Conservation (phyloP, 2,797 vertebrate genomes). For the Ibycter americanus region DNA sequence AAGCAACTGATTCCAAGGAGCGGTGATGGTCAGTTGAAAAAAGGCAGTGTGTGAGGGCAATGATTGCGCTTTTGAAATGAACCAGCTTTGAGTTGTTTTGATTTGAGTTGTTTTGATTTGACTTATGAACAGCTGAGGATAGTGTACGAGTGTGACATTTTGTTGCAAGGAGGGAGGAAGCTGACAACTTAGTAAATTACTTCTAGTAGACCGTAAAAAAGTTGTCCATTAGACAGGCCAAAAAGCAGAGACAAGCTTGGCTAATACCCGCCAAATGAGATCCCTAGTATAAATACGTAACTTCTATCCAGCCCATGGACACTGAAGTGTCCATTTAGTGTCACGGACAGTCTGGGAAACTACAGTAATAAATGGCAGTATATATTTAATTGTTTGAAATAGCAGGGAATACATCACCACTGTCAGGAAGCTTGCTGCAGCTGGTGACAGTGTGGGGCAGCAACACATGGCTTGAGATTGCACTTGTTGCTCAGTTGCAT, state of each 20-base stretch:
- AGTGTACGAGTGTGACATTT: background rate
- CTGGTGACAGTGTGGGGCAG: background rate
- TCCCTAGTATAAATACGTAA: background rate
- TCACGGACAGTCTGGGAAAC: background rate
- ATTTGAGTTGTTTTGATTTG: background rate
- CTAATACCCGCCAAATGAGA: background rate
- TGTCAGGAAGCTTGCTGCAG: background rate
- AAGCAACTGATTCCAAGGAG: background rate
- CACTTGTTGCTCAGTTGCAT: background rate
- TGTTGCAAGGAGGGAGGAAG: background rate
- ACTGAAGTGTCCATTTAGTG: background rate
- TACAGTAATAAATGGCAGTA: background rate
- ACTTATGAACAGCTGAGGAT: background rate
- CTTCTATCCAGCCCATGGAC: fast-evolving
- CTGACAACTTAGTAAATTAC: background rate
- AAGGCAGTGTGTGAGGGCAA: background rate
- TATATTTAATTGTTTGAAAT: background rate
- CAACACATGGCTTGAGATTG: fast-evolving
- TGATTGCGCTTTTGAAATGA: background rate
- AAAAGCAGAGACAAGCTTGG: background rate
- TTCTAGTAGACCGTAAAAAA: background rate
- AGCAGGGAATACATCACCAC: background rate
- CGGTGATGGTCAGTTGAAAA: background rate
- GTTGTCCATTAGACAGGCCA: background rate
- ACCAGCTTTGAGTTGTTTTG: background rate